Evolutionary conservation across 2,113 vertebrate species (phyloP), one percentile per base, ranked within the genome.

Genomic region (Microtus montanus): DNA sequence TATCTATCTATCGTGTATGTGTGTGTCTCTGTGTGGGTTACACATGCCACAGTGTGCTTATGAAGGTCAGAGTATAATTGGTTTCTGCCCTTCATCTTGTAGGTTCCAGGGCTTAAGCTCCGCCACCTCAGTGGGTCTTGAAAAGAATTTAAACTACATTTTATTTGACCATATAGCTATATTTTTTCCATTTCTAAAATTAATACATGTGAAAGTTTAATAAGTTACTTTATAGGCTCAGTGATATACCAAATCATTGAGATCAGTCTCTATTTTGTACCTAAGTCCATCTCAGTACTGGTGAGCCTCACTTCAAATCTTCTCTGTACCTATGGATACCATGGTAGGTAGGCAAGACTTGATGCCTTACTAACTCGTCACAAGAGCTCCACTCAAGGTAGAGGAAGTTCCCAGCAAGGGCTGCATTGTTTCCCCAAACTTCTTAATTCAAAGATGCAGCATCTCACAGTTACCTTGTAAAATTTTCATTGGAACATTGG

Each of bases 401-500:
- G 15, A 66, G 90, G 84, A 91, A 91, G 33, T 74, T n/a, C 7
- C 33, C 5, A 87, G 41, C 5, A 70, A 90, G 88, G 22, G 1
- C 61, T 49, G 17, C 26, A 4, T 2, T 80, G 0, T 78, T 68
- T 30, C 28, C 10, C 64, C 74, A 86, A 33, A 90, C 11, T 28
- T 84, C 7, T 17, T 38, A 44, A 41, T 80, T 28, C 26, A 70
- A 15, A 89, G 7, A 52, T 49, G 8, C 3, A 35, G 85, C 92
- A 35, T 61, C 26, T 77, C 87, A 75, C 20, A 75, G 2, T 54
- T 19, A 61, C 86, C 12, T 94, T 89, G 87, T 38, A 41, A 66
- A 22, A n/a, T 41, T 82, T 82, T 88, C 8, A 58, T 94, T 87
- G 61, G 86, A 20, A 90, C n/a, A 8, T 78, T 96, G 68, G 47